Percentiles rank a stretch among this genome's conserved stretches.
Evolutionary conservation across 2,113 vertebrate genomes (phyloP).

Genomic region (Pyxicephalus adspersus): DNA sequence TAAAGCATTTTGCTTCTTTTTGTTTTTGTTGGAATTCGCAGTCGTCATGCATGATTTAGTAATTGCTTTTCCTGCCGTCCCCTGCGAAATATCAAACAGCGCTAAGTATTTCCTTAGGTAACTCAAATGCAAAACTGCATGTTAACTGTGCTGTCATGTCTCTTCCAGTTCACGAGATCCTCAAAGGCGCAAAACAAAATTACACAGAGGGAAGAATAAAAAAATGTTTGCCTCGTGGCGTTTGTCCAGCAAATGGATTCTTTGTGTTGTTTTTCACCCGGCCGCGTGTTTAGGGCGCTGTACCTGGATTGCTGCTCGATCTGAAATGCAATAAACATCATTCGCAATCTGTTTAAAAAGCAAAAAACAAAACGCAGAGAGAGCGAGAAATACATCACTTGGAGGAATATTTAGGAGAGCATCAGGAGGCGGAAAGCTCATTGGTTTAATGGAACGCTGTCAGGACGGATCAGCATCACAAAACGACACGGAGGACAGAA

Average conservation of each 20-base stretch:
- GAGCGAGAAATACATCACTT: constrained; percentile 73
- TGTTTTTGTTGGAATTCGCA: constrained; percentile 61
- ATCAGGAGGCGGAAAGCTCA: constrained; percentile 74
- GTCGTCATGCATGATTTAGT: constrained; percentile 64
- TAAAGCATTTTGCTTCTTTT: constrained; percentile 58
- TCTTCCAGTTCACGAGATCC: constrained; percentile 58
- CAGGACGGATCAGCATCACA: constrained; percentile 82
- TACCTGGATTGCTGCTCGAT: constrained; percentile 67
- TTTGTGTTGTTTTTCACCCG: constrained; percentile 59
- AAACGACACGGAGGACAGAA: constrained; percentile 75
- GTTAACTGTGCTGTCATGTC: constrained; percentile 61
- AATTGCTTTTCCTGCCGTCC: constrained; percentile 63
- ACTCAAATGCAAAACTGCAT: constrained; percentile 65
- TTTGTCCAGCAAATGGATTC: constrained; percentile 60
- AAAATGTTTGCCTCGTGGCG: constrained; percentile 41
- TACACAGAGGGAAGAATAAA: constrained; percentile 50
- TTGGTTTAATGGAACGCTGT: constrained; percentile 87
- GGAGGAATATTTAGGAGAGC: constrained; percentile 75
- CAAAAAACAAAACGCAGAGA: constrained; percentile 32
- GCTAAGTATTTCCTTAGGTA: constrained; percentile 67
- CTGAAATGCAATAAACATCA: constrained; percentile 73
- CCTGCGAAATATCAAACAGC: constrained; percentile 65
- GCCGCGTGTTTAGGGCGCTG: constrained; percentile 52
- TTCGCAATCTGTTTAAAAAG: constrained; percentile 74
- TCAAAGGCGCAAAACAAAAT: constrained; percentile 31